These are phyloP conservation scores for Mobula birostris DNA, from an alignment of 2,113 vertebrate species.

Conservation along the genomic window DNA sequence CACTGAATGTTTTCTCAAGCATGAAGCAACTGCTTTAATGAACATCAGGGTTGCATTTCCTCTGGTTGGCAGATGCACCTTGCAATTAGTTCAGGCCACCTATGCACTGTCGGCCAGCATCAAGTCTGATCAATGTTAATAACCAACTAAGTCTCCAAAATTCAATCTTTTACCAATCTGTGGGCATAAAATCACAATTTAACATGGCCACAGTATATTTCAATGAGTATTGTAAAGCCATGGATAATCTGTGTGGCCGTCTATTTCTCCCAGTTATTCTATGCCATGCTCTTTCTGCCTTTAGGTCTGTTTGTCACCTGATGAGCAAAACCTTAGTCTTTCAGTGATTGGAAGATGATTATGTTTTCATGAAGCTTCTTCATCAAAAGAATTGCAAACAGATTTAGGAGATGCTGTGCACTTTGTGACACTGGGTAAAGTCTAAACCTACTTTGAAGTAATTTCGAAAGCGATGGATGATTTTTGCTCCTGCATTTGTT, in stretches of 20 bases:
- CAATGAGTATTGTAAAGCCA: background rate
- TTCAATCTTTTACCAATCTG: background rate
- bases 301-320: background rate
- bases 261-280: background rate
- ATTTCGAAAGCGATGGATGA: background rate
- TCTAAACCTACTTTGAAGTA: background rate
- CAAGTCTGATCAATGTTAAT: background rate
- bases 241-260: background rate
- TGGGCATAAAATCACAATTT: background rate
- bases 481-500: background rate
- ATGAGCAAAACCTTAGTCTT: background rate
- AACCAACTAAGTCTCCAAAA: background rate
- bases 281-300: background rate
- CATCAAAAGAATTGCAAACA: background rate
- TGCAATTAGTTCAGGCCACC: slow-evolving; percentile 1
- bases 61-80: background rate
- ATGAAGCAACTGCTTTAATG: background rate
- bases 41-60: background rate
- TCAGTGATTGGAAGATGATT: background rate
- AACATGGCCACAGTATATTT: background rate
- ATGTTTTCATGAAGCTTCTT: background rate
- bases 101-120: background rate
- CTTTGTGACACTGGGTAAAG: background rate
- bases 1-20: background rate
- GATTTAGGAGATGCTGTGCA: background rate